Evolutionary conservation across 2,797 vertebrate genomes (phyloP).

Genomic region (Trichosurus vulpecula): DNA sequence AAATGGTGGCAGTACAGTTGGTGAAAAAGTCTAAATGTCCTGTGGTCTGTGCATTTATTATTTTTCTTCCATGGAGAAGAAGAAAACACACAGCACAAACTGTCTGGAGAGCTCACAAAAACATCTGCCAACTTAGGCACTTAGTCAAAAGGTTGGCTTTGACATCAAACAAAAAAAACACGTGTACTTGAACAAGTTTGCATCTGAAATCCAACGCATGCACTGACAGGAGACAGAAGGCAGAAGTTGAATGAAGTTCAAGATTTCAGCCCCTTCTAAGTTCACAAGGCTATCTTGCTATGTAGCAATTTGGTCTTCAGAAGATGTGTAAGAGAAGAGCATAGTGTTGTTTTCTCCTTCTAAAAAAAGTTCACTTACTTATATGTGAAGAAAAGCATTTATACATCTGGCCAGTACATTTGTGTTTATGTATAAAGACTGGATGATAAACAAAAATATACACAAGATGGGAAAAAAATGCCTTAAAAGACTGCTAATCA

Average conservation of each 20-base stretch:
- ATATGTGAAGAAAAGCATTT: slow-evolving; percentile 63
- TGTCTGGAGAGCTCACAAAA: slow-evolving; percentile 46
- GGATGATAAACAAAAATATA: slow-evolving; percentile 65
- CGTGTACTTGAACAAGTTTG: slow-evolving; percentile 2
- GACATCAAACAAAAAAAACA: slow-evolving; percentile 46
- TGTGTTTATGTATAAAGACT: slow-evolving; percentile 70
- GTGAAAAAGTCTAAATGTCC: neutral
- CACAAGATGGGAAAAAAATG: slow-evolving; percentile 76
- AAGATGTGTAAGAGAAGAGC: slow-evolving; percentile 42
- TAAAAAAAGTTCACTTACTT: slow-evolving; percentile 50
- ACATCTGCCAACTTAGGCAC: slow-evolving; percentile 35
- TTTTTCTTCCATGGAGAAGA: slow-evolving; percentile 38
- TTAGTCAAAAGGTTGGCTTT: slow-evolving; percentile 37
- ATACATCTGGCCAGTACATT: slow-evolving; percentile 80
- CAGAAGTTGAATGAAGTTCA: slow-evolving; percentile 48
- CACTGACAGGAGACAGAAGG: neutral
- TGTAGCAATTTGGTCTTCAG: slow-evolving; percentile 35
- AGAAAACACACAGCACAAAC: slow-evolving; percentile 37
- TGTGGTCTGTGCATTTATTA: neutral
- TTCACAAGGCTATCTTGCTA: slow-evolving; percentile 39
- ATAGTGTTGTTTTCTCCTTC: neutral
- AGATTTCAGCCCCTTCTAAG: slow-evolving; percentile 51
- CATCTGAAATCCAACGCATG: slow-evolving; percentile 22
- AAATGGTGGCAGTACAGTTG: slow-evolving; percentile 9
- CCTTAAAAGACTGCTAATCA: slow-evolving; percentile 73